Base-by-base conservation (phyloP, 1,140 invertebrate species). In the Megalonaias nervosa region DNA sequence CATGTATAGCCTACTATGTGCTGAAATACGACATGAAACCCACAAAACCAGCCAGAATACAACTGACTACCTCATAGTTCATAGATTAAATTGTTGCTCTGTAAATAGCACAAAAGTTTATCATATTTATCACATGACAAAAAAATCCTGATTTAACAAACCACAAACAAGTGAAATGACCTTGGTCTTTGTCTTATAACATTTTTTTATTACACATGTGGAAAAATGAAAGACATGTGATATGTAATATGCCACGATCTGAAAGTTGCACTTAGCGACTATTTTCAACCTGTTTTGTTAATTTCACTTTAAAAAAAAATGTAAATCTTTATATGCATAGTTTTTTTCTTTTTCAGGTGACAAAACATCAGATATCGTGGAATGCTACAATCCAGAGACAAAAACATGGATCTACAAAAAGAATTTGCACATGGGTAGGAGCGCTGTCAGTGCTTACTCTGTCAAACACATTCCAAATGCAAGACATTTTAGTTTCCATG, bases 391-490 rank as follows among this genome's bases (percentile, higher is more conserved):
- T 82, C 94, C 94, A 56, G 94, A 93, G 83, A 94, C 93, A 0
- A 95, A 97, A 85, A 94, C 95, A 89, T 98, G 96, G 96, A 95
- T 94, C 86, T 95, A 97, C 90, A 95, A 95, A 0, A 96, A 95
- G 0, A 94, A 96, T 80, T 96, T 97, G 95, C 95, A 96, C 81
- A 93, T 96, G 66, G 84, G 84, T 4, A 75, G 95, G 17, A 97
- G 96, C 2, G 96, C 95, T 1, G 87, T 97, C 15, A 96, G 96
- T 0, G 96, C 96, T 0, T 96, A 95, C 84, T 95, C 97, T 5
- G 94, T 97, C 17, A 94, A 93, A 84, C 95, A 94, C 0, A 89
- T 97, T 65, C 95, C 95, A 0, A 97, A 98, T 87, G 94, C 95
- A 1, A 92, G 94, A 17, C 95, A 97, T 86, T 98, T 96, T 87